Evolutionary conservation across 2,797 vertebrate genomes (phyloP).

Genomic region (Sebastes iracundus): DNA sequence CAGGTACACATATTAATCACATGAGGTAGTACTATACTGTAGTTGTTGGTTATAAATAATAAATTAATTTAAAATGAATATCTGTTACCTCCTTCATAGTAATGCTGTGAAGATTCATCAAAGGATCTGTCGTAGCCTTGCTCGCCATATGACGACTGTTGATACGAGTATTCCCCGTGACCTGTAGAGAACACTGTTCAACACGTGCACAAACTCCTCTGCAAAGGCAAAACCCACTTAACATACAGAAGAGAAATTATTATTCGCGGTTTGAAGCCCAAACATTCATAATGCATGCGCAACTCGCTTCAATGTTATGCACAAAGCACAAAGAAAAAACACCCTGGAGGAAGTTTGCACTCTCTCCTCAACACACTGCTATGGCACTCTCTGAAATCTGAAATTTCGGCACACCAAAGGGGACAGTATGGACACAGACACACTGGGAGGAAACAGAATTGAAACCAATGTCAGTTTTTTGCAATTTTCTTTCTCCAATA

Average conservation of each 20-base stretch:
- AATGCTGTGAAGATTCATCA: constrained; percentile 94
- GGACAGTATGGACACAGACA: constrained; percentile 75
- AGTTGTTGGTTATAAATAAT: background rate
- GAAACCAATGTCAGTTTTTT: constrained; percentile 38
- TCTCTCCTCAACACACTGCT: constrained; percentile 26
- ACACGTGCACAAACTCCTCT: constrained; percentile 30
- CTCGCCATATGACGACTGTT: constrained; percentile 92
- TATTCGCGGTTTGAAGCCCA: constrained; percentile 4
- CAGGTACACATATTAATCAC: background rate
- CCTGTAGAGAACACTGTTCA: constrained; percentile 77
- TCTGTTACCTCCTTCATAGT: constrained; percentile 92
- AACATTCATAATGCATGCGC: constrained; percentile 8
- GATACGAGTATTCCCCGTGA: constrained; percentile 92
- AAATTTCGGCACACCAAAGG: constrained; percentile 80
- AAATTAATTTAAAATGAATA: background rate
- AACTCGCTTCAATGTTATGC: background rate
- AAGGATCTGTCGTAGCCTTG: constrained; percentile 94
- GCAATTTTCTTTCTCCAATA: background rate
- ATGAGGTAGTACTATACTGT: no score
- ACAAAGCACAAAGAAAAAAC: constrained; percentile 31
- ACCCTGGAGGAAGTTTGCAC: constrained; percentile 6
- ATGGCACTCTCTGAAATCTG: constrained; percentile 62
- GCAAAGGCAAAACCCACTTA: constrained; percentile 7
- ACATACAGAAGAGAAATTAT: background rate
- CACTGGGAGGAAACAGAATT: constrained; percentile 37